Evolutionary conservation across 92 coral and sea anemone species (phyloP), one percentile per base, ranked within the genome.

Genomic region (Phenganax subtilis): DNA sequence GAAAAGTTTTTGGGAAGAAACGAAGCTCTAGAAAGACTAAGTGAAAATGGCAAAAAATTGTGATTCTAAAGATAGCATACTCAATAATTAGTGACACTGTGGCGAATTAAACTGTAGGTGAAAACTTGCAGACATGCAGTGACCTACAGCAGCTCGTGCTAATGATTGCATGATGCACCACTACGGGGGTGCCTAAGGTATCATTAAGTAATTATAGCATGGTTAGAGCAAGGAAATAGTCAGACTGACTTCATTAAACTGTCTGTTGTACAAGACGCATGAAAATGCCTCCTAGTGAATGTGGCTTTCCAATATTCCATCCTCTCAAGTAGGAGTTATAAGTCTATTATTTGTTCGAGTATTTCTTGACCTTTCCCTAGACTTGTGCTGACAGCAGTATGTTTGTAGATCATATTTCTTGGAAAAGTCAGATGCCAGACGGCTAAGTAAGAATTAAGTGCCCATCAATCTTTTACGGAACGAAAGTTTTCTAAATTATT

Each of bases 351-450:
- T 64, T 6, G 47, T 64, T 10, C 31, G 37, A 3, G 11, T 61
- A 37, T 37, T 2, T 8, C 67, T 17, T 17, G 67, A 61, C 67
- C 67, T 61, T 61, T 17, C 16, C 67, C 67, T 6, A 61, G 67
- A 8, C 20, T 7, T 20, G 70, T 64, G 70, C 27, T 64, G 70
- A 64, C 31, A 64, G 67, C 8, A 61, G 14, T 14, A 5, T 64
- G 31, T 64, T 64, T 64, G 70, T 64, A 64, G 27, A 64, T 64
- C 37, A 20, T 5, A 61, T 64, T 64, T 64, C 37, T 6, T 20
- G 47, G 70, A 64, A 64, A 64, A 12, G 31, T 64, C 70, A 64
- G 31, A n/a, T 61, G 67, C n/a, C 67, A 61, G 67, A 14, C 47
- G 2, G 47, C 47, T 37, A 37, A 37, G 47, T 37, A 37, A 37